phyloP scores from a whole-genome alignment of 2,113 vertebrate genomes.

The Setophaga kirtlandii region DNA sequence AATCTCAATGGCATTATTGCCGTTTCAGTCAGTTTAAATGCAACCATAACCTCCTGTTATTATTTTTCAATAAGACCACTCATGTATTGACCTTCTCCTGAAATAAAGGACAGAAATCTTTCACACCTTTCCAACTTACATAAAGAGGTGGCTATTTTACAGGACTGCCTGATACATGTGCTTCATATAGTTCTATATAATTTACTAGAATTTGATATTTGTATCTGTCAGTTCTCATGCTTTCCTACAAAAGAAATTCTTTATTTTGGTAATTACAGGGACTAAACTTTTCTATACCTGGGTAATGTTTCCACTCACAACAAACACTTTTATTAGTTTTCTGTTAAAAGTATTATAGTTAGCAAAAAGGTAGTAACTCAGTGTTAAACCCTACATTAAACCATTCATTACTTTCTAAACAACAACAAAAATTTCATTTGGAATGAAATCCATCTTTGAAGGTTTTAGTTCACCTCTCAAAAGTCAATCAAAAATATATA shows the following conservation, averaged over 20 bases:
- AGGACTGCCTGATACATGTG: background rate
- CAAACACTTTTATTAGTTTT: background rate
- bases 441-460: background rate
- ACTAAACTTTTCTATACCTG: background rate
- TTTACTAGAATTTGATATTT: background rate
- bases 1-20: background rate
- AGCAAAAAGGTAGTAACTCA: background rate
- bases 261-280: background rate
- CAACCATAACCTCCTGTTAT: background rate
- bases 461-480: background rate
- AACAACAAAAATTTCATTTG: background rate
- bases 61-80: background rate
- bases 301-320: background rate
- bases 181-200: background rate
- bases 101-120: conserved; percentile 13
- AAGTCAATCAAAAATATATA: background rate
- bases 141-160: conserved; percentile 16
- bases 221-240: background rate
- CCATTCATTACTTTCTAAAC: background rate
- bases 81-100: background rate
- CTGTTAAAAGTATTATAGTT: background rate
- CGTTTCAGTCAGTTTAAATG: conserved; percentile 1
- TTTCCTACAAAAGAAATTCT: background rate
- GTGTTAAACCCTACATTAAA: conserved; percentile 1
- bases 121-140: background rate